A percentile compares a stretch with the other conserved stretches of the same genome.
Conservation (phyloP, 2,113 vertebrate species). For the Microcebus griseorufus region DNA sequence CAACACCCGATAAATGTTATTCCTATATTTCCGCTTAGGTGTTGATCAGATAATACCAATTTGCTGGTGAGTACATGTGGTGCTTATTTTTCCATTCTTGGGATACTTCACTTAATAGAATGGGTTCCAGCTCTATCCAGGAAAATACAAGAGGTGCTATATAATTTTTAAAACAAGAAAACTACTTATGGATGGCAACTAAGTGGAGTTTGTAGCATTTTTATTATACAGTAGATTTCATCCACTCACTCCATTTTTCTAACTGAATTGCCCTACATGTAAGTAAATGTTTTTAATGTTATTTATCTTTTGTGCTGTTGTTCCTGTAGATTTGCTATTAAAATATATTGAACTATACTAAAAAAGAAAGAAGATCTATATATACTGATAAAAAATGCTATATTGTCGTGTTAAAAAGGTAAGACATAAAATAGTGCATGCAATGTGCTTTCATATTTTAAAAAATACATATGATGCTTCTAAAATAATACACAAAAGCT, state of each 20-base stretch:
- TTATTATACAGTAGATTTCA: conserved; percentile 84
- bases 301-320: conserved; percentile 85
- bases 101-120: too few species aligned
- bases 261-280: conserved; percentile 83
- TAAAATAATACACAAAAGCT: neutral
- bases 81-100: too few species aligned
- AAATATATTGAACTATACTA: conserved; percentile 83
- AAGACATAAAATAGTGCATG: rapidly evolving
- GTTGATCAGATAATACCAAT: too few species aligned
- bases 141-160: too few species aligned
- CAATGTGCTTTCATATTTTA: neutral
- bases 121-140: too few species aligned
- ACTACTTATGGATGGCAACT: conserved; percentile 82
- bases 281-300: conserved; percentile 84
- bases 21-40: too few species aligned
- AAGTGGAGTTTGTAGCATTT: conserved; percentile 83
- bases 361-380: neutral
- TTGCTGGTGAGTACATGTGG: too few species aligned
- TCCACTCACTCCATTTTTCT: conserved; percentile 84
- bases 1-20: too few species aligned
- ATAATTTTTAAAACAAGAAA: neutral
- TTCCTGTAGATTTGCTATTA: conserved; percentile 86
- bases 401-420: neutral
- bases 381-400: neutral
- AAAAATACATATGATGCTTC: neutral